Evolutionary conservation across 2,113 vertebrate species (phyloP).

Genomic region (Paratilapia polleni): DNA sequence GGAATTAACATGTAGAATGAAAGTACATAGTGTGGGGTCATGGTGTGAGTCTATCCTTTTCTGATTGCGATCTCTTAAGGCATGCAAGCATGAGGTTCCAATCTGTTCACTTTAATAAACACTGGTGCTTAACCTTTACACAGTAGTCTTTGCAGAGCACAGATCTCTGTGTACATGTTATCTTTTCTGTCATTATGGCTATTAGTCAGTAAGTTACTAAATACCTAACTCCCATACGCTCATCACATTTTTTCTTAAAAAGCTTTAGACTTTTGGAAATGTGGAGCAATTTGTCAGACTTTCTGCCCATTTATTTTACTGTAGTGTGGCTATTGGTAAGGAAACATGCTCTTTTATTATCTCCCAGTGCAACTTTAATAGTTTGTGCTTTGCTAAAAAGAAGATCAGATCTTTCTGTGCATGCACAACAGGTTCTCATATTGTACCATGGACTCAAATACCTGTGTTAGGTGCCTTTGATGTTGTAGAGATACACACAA

Average conservation of each 20-base stretch:
- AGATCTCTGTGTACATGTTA: not conserved
- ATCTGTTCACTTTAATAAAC: conserved; percentile 34
- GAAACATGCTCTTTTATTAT: not conserved
- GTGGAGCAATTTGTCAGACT: conserved; percentile 2
- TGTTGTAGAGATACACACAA: not conserved
- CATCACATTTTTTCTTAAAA: not conserved
- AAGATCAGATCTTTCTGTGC: not conserved
- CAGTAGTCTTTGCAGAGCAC: conserved; percentile 2
- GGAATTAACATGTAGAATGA: conserved; percentile 9
- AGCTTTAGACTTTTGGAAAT: not conserved
- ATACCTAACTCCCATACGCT: not conserved
- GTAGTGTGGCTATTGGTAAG: not conserved
- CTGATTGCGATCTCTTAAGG: conserved; percentile 9
- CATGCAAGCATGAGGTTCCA: conserved; percentile 11
- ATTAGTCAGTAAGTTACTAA: not conserved
- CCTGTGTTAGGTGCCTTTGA: not conserved
- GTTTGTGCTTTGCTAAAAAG: conserved; percentile 4
- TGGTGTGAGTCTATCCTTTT: conserved; percentile 15
- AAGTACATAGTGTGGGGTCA: not conserved
- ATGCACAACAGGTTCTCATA: not conserved
- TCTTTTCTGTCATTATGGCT: not conserved
- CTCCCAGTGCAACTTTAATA: not conserved
- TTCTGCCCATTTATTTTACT: not conserved
- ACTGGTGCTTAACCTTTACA: conserved; percentile 1
- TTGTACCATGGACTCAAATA: not conserved